Evolutionary conservation across 2,113 vertebrate species (phyloP), one percentile per base, ranked within the genome.

Genomic region (Peucedramus taeniatus): DNA sequence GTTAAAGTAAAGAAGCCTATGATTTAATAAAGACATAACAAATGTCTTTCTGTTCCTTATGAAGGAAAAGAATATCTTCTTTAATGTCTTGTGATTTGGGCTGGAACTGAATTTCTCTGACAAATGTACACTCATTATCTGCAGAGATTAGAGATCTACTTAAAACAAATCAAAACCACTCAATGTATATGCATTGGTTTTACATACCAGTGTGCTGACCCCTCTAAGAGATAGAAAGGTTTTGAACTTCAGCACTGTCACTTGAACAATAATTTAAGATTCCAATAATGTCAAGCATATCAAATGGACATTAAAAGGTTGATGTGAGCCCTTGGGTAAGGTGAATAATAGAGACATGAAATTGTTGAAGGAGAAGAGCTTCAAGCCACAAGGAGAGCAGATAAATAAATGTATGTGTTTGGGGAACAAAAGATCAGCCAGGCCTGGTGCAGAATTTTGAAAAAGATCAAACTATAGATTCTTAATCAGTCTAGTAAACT

Each of bases 101-200:
- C 71, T 94, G 87, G 81, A 94, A 95, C 93, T 37, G 93, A 96
- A 93, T 95, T 94, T 93, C 75, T 95, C 56, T 94, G 95, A 93
- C 86, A 96, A 96, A 94, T 60, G 63, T 50, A 85, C 35, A 22
- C n/a, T 94, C 84, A 90, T 93, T 93, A 93, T 95, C 83, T 90
- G 87, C 80, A 81, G 79, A 97, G 79, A 97, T 97, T 95, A 92
- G 59, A 92, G 61, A 88, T 83, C 65, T 90, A 76, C 56, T 91
- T 94, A 95, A 91, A 93, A 68, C 66, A 93, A 96, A 96, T 81
- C 72, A 93, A 88, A 96, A 78, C 0, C 82, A 76, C 79, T 95
- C 82, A 81, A 15, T 75, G 79, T 95, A 69, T 91, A 5, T 42
- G 47, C 64, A 51, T 9, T 70, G 71, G 71, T 83, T 94, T 94